Percentiles rank a stretch among this genome's conserved stretches.
Conservation (phyloP, 2,888 invertebrate genomes). For the Phortica magna region DNA sequence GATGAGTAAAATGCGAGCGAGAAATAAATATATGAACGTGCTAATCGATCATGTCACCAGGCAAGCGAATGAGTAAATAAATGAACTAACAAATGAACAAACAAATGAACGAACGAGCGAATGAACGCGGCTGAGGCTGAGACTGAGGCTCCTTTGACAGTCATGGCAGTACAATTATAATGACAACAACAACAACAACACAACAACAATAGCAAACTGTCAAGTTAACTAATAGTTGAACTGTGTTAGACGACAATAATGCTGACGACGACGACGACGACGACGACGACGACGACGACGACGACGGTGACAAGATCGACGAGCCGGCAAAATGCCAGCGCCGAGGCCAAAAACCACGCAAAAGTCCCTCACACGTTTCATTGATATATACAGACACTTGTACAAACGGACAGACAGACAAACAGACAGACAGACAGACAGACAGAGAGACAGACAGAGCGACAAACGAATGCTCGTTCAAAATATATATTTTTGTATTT, state of each 20-base stretch:
- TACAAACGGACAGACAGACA: slow-evolving; percentile 14
- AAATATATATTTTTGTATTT: no score
- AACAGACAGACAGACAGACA: not conserved
- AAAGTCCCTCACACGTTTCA: slow-evolving; percentile 44
- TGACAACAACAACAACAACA: not conserved
- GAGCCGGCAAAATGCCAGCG: slow-evolving; percentile 46
- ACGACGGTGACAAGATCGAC: not conserved
- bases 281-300: not conserved
- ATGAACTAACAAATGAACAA: not conserved
- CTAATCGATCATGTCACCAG: slow-evolving; percentile 32
- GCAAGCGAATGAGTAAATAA: not conserved
- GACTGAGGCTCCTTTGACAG: slow-evolving; percentile 16
- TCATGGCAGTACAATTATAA: not conserved
- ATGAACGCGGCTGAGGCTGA: not conserved
- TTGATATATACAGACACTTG: slow-evolving; percentile 1
- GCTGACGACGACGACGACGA: not conserved
- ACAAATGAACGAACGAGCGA: not conserved
- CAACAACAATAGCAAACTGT: not conserved
- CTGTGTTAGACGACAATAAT: not conserved
- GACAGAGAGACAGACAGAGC: no score
- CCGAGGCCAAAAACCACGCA: slow-evolving; percentile 31
- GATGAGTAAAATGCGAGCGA: no score
- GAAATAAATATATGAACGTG: slow-evolving; percentile 15
- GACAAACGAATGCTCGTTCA: no score
- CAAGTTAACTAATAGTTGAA: no score